A percentile compares a stretch with the other conserved stretches of the same genome.
Conservation (phyloP, 2,888 invertebrate species). For the Tetanocera ferruginea region DNA sequence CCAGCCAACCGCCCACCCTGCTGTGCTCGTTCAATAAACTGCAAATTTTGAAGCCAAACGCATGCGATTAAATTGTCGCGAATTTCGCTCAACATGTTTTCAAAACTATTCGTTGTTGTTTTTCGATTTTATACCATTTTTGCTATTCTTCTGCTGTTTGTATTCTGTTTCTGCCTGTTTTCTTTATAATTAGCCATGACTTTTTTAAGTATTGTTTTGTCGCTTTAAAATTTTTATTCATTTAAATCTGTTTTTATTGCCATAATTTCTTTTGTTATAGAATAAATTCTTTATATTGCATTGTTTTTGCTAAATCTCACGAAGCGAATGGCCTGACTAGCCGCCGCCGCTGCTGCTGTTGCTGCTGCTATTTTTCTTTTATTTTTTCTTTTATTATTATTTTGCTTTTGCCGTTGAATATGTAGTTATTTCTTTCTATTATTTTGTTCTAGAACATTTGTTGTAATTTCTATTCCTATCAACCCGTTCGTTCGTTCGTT, state of each 20-base stretch:
- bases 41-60: slow-evolving; percentile 12
- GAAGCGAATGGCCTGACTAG: too few relatives aligned
- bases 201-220: background rate
- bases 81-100: slow-evolving; percentile 16
- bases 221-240: background rate
- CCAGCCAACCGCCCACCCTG: background rate
- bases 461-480: slow-evolving; percentile 24
- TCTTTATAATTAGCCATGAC: slow-evolving; percentile 1
- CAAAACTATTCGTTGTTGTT: slow-evolving; percentile 38
- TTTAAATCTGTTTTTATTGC: slow-evolving; percentile 29
- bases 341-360: background rate
- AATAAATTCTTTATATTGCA: slow-evolving; percentile 2
- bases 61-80: slow-evolving; percentile 1
- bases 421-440: slow-evolving; percentile 1
- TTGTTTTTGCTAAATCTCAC: too few relatives aligned
- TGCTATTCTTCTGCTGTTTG: slow-evolving; percentile 14
- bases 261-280: slow-evolving; percentile 19
- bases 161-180: slow-evolving; percentile 13
- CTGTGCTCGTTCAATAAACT: background rate
- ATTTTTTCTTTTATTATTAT: background rate
- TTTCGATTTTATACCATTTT: slow-evolving; percentile 25
- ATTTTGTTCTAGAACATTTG: slow-evolving; percentile 2
- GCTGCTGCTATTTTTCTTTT: background rate
- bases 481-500: background rate
- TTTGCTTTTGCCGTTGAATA: background rate